A percentile compares a stretch with the other conserved stretches of the same genome.
Conservation (phyloP, 2,113 vertebrate species). For the Propithecus coquereli region DNA sequence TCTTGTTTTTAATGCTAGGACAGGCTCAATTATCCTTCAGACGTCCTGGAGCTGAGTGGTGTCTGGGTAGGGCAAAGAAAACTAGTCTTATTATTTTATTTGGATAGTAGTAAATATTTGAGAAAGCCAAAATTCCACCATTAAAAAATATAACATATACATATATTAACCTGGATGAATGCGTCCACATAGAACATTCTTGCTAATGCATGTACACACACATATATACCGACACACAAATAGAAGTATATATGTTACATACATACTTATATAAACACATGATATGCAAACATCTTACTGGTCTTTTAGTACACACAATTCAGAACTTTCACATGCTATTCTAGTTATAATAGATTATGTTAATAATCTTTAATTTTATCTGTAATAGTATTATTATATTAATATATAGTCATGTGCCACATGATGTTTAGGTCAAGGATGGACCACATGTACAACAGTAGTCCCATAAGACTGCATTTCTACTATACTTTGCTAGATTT, state of each 20-base stretch:
- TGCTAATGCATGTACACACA: background rate
- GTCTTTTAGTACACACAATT: background rate
- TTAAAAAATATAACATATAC: background rate
- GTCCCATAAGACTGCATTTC: background rate
- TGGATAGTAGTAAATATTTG: background rate
- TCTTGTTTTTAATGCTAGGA: background rate
- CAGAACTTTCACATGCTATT: background rate
- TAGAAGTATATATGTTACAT: background rate
- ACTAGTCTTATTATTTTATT: background rate
- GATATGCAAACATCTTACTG: background rate
- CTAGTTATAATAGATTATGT: background rate
- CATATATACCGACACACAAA: background rate
- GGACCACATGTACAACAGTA: background rate
- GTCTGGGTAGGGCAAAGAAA: background rate
- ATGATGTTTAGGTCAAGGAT: background rate
- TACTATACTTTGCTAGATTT: background rate
- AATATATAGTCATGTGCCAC: background rate
- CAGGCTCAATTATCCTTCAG: background rate
- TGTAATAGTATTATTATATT: background rate
- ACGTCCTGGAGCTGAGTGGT: background rate
- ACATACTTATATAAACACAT: background rate
- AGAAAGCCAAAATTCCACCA: constrained; percentile 5
- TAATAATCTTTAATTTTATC: constrained; percentile 22
- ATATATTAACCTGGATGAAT: background rate
- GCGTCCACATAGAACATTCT: background rate